These are phyloP conservation scores for Enteromius thamalakanensis DNA, from an alignment of 2,797 vertebrate genomes.

Conservation along the genomic window DNA sequence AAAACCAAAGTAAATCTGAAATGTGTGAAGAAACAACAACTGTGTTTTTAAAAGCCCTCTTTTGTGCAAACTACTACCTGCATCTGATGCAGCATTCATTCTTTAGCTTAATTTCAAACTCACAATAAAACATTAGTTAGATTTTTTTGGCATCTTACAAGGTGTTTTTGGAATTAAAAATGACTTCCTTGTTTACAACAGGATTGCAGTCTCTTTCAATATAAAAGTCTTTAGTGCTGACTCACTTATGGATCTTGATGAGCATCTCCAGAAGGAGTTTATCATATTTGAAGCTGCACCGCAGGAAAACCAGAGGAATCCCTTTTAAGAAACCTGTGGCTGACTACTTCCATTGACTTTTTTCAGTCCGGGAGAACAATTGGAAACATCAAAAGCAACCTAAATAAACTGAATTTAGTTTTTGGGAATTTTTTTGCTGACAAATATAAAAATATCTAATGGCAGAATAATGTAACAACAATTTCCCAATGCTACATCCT, in stretches of 20 bases:
- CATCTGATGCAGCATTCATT: not conserved
- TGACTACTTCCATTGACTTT: slow-evolving; percentile 91
- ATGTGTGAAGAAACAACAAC: not conserved
- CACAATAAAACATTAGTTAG: too few species aligned
- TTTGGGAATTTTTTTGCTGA: not conserved
- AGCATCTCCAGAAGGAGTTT: slow-evolving; percentile 96
- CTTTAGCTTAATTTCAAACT: not conserved
- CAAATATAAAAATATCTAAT: too few species aligned
- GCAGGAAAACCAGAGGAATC: slow-evolving; percentile 92
- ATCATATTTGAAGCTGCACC: slow-evolving; percentile 97
- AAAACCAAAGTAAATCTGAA: not conserved
- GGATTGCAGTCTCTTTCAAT: too few species aligned
- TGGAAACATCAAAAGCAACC: not conserved
- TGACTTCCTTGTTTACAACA: too few species aligned
- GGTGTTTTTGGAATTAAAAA: not conserved
- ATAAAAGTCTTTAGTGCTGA: too few species aligned
- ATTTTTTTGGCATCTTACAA: too few species aligned
- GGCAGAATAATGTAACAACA: too few species aligned
- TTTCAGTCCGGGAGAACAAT: not conserved
- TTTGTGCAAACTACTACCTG: not conserved
- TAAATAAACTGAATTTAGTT: not conserved
- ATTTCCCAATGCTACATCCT: not conserved
- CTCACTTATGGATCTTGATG: slow-evolving; percentile 86
- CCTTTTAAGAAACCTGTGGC: slow-evolving; percentile 97
- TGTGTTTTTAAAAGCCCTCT: not conserved